Evolutionary conservation across 2,797 vertebrate species (phyloP), one percentile per base, ranked within the genome.

Genomic region (Gila robusta): DNA sequence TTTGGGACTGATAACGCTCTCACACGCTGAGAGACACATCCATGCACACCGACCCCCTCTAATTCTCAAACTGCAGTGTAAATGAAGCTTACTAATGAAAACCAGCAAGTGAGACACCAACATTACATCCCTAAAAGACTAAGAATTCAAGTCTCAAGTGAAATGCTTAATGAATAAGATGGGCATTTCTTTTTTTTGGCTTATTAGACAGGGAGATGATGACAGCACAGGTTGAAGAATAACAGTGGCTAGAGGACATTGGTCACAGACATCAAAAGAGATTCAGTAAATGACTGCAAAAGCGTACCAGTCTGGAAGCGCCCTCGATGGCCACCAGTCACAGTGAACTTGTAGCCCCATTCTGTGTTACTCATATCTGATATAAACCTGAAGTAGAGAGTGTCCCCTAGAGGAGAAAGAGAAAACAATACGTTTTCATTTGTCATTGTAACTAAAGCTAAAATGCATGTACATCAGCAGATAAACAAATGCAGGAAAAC

Each of bases 301-400:
- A n/a, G 73, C 91, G 87, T 82, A 99, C 98, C 98, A 94, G 98
- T 99, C 92, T 99, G 98, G 91, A 99, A 99, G 37, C 98, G 96
- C 1, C 98, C 98, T 83, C 98, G 95, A 91, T 99, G 98, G 49
- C 98, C 98, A 2, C 97, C 98, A 0, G 97, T 98, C 37, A 99
- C 96, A 0, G 97, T 98, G 91, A 99, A 99, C 93, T 96, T 99
- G 88, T 99, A 99, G 76, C 98, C 98, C 98, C 98, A 99, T 89
- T 99, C 98, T 0, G 98, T 99, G 94, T 98, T 99, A 93, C 98
- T 99, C 97, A 99, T 98, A 94, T 99, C 98, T 0, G 98, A 99
- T 90, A 97, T 97, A 59, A 99, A 99, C 64, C 95, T 95, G 93
- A 98, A 99, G 93, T 98, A 97, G 16, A 99, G 94, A 0, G 98